Evolutionary conservation across 2,888 invertebrate species (phyloP), one percentile per base, ranked within the genome.

Genomic region (Drosophila prolongata): DNA sequence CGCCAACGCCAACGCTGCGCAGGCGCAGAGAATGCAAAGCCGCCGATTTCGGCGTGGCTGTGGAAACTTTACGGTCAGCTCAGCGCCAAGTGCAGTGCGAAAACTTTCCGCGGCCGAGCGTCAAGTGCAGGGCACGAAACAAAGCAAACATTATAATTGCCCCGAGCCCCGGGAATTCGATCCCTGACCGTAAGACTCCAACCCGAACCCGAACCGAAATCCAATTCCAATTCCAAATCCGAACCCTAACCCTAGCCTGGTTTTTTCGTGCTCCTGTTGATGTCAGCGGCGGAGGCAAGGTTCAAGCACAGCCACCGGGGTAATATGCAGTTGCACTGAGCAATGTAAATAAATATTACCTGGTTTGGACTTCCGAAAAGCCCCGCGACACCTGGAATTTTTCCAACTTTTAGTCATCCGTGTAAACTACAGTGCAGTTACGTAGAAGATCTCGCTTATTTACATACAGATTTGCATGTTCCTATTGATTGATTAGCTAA

Each of bases 91-190:
- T 73, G 74, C 70, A 73, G 66, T 55, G 74, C 44, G 49, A 74
- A 64, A 73, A 74, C 74, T 55, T 65, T 66, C 74, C 55, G 74
- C 55, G 19, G 24, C 14, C 34, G 35, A 27, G 54, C 70, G 40
- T 73, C 65, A 64, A 70, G 74, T 56, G 74, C 50, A 62, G 74
- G 40, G 74, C 40, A 62, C 64, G 42, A 40, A 43, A 57, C 74
- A 57, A 52, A 42, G 73, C 49, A 83, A 83, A 87, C 47, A 80
- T 34, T 78, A 87, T 76, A 83, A 88, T 83, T 88, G 80, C 56
- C 35, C 50, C 56, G 53, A 44, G 54, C 60, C 54, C 61, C 35
- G 38, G 10, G 14, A 40, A 16, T 64, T 42, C 67, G 47, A 30
- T 30, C 30, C 30, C 30, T 30, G 30, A 57, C 35, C 60, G 6